Base-by-base conservation (phyloP, 1,140 invertebrate species). In the Heliconius himera region DNA sequence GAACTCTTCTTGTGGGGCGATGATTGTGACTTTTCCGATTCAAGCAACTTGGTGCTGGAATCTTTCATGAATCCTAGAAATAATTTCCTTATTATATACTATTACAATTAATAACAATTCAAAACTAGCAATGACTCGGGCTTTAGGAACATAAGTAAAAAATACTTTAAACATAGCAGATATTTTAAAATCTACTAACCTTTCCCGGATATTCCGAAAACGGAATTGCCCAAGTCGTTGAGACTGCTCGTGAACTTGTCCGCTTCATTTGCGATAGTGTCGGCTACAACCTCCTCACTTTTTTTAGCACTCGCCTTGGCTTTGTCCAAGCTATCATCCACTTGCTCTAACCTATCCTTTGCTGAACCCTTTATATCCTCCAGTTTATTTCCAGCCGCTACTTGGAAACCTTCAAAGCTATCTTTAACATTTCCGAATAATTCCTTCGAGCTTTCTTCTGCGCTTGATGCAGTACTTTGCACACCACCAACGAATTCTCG, bases 1-100 rank as follows among this genome's bases (percentile, higher is more conserved):
- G 93, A 94, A 81, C 89, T 85, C 82, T 94, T 94, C 83, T 94
- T 94, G 84, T 94, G 92, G 70, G 91, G 91, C 54, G 93, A 92
- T 6, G 91, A 88, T 41, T 94, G 92, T 77, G 90, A 83, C 80
- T 93, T 93, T 81, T 94, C 93, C 4, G 93, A 92, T 77, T 93
- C 92, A 85, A 94, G 83, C 80, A 94, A 83, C 83, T 94, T 93
- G 70, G 89, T 86, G 84, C 88, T 93, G 49, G 93, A 92, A 89
- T 93, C 92, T 82, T 94, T 94, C 89, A 91, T 91, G 82, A 91
- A 91, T 81, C 90, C 93, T 94, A 84, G 36, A 91, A 71, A 22
- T 51, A 74, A 81, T 41, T 41, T 66, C 8, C 33, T 2, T 56
- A 29, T 74, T 49, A 26, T 38, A 74, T 49, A 72, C 33, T 46